Percentiles rank a stretch among this genome's conserved stretches.
These are phyloP conservation scores for Formica selysi DNA, from an alignment of 1,140 invertebrate genomes.

Conservation along the genomic window DNA sequence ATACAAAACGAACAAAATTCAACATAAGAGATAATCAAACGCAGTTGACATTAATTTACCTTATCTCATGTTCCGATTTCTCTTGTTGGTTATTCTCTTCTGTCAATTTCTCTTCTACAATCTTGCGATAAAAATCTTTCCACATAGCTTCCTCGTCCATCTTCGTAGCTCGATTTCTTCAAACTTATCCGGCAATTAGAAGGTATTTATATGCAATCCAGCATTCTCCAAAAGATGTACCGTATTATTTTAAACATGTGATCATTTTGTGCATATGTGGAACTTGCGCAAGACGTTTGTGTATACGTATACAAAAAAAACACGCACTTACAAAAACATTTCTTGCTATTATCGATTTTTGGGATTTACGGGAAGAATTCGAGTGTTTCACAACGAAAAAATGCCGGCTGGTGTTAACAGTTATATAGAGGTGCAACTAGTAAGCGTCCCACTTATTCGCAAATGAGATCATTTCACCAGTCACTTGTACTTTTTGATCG, in stretches of 20 bases:
- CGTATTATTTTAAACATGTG: neutral
- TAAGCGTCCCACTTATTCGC: slow-evolving; percentile 61
- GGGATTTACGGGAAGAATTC: neutral
- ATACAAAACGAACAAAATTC: neutral
- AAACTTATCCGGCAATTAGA: slow-evolving; percentile 36
- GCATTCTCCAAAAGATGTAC: neutral
- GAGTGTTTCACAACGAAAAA: slow-evolving; percentile 18
- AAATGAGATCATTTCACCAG: slow-evolving; percentile 30
- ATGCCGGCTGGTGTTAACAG: slow-evolving; percentile 69
- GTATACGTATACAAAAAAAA: neutral
- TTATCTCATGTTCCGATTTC: slow-evolving; percentile 88
- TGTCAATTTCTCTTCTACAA: slow-evolving; percentile 88
- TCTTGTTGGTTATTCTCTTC: slow-evolving; percentile 87
- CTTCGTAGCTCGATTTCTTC: slow-evolving; percentile 53
- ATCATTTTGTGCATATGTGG: neutral
- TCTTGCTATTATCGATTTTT: neutral
- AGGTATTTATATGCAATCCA: slow-evolving; percentile 2
- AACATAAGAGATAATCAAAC: neutral
- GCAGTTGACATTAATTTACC: slow-evolving; percentile 84
- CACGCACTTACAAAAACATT: slow-evolving; percentile 29
- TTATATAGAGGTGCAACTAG: slow-evolving; percentile 59
- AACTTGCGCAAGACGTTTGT: neutral
- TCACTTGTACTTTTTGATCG: slow-evolving; percentile 1
- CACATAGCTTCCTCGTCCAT: slow-evolving; percentile 91
- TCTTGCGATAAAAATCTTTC: slow-evolving; percentile 89